These are phyloP conservation scores for Sitobion miscanthi DNA, from an alignment of 1,140 invertebrate species.

Conservation along the genomic window DNA sequence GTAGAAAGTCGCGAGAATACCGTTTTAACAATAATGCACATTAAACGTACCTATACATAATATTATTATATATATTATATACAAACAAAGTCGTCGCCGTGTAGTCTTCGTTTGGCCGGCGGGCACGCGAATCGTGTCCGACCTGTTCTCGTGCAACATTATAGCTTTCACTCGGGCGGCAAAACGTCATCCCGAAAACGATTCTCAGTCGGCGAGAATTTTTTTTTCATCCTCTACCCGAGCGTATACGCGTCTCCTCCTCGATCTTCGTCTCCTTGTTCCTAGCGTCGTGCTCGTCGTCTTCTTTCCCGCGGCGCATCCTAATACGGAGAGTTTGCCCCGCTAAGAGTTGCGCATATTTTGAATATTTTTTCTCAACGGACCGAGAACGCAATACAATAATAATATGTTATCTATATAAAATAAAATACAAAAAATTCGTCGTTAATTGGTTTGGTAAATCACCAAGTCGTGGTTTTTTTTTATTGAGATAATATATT, in stretches of 20 bases:
- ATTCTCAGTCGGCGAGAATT: not conserved
- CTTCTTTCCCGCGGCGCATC: not conserved
- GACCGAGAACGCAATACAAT: not conserved
- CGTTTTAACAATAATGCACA: slow-evolving; percentile 38
- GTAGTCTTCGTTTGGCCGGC: slow-evolving; percentile 7
- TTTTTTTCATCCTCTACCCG: not conserved
- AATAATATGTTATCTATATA: too few relatives aligned
- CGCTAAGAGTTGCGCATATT: not conserved
- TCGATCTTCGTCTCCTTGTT: not conserved
- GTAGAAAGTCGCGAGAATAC: slow-evolving; percentile 38
- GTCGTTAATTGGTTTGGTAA: too few relatives aligned
- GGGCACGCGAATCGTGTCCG: slow-evolving; percentile 47
- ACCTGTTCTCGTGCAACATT: not conserved
- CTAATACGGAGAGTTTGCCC: not conserved
- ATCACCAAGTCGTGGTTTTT: too few relatives aligned
- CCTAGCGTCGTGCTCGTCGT: too few relatives aligned
- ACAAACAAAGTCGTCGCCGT: not conserved
- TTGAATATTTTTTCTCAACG: not conserved
- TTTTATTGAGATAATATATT: too few relatives aligned
- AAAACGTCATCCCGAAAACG: slow-evolving; percentile 13
- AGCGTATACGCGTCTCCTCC: not conserved
- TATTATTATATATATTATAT: not conserved
- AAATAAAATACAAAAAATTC: too few relatives aligned
- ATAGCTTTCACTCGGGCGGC: slow-evolving; percentile 48
- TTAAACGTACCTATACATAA: not conserved